Percentiles rank a stretch among this genome's conserved stretches.
These are phyloP conservation scores for Aphodius sticticus DNA, from an alignment of 2,888 invertebrate species.

Conservation along the genomic window DNA sequence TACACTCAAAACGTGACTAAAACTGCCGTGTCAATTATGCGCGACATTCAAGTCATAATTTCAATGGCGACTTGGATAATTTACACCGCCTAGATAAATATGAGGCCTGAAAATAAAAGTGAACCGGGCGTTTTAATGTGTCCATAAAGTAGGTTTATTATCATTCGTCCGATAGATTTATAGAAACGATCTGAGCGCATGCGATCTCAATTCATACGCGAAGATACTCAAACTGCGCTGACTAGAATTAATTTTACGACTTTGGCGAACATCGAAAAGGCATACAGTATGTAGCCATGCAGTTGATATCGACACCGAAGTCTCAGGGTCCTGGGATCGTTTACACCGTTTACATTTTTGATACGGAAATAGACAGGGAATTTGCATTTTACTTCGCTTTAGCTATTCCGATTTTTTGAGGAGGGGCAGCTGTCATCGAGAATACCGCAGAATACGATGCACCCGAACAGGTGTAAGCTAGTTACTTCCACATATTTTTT, in stretches of 20 bases:
- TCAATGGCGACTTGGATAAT: neutral
- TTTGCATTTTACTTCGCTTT: neutral
- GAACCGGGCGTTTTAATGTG: neutral
- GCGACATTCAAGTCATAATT: neutral
- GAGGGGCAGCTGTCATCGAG: neutral
- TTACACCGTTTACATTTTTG: neutral
- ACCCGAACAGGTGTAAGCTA: neutral
- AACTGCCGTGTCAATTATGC: neutral
- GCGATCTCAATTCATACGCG: neutral
- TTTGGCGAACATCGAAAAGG: neutral
- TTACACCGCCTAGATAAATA: neutral
- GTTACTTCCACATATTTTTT: too few species aligned
- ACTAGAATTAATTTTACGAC: constrained; percentile 4
- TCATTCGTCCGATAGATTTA: neutral
- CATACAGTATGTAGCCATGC: neutral
- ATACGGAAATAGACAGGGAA: neutral
- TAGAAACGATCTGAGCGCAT: neutral
- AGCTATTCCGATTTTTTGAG: neutral
- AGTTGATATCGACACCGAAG: neutral
- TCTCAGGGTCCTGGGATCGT: neutral
- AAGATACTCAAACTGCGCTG: neutral
- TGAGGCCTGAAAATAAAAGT: neutral
- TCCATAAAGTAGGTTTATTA: neutral
- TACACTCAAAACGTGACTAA: neutral
- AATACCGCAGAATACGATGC: neutral